phyloP scores from a whole-genome alignment of 1,140 invertebrate species.

The Zaprionus ornatus region DNA sequence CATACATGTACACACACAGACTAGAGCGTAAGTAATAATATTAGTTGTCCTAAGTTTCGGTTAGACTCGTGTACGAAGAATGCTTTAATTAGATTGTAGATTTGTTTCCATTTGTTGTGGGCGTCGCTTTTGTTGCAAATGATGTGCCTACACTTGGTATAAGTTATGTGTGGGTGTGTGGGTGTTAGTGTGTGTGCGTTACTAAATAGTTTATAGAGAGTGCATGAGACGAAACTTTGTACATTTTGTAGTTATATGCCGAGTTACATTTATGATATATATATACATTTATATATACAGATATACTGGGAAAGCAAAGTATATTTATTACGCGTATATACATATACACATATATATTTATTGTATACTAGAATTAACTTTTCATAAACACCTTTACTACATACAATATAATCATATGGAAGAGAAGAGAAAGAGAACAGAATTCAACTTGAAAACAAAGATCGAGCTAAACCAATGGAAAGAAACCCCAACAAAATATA shows the following conservation, averaged over 20 bases:
- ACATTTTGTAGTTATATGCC: slow-evolving; percentile 62
- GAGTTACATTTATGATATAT: slow-evolving; percentile 61
- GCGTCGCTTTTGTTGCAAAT: slow-evolving; percentile 69
- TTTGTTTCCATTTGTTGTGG: slow-evolving; percentile 71
- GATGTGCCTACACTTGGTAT: slow-evolving; percentile 67
- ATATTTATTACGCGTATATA: slow-evolving; percentile 50
- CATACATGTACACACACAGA: slow-evolving; percentile 19
- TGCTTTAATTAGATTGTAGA: slow-evolving; percentile 80
- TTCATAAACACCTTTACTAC: slow-evolving; percentile 56
- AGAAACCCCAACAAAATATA: slow-evolving; percentile 16
- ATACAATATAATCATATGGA: slow-evolving; percentile 36
- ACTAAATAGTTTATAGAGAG: slow-evolving; percentile 28
- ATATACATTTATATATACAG: slow-evolving; percentile 14
- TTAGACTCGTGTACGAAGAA: slow-evolving; percentile 73
- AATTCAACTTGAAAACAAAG: slow-evolving; percentile 58
- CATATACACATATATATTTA: slow-evolving; percentile 46
- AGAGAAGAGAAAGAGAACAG: slow-evolving; percentile 20
- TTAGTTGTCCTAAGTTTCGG: slow-evolving; percentile 45
- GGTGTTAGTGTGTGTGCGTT: slow-evolving; percentile 53
- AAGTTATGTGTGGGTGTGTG: slow-evolving; percentile 50
- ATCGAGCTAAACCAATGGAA: slow-evolving; percentile 47
- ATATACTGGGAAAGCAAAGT: slow-evolving; percentile 37
- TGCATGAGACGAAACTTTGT: slow-evolving; percentile 48
- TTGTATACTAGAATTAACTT: slow-evolving; percentile 56
- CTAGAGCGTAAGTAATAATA: slow-evolving; percentile 52